These are phyloP conservation scores for Tragelaphus oryx DNA, from an alignment of 2,797 vertebrate species.

Conservation along the genomic window DNA sequence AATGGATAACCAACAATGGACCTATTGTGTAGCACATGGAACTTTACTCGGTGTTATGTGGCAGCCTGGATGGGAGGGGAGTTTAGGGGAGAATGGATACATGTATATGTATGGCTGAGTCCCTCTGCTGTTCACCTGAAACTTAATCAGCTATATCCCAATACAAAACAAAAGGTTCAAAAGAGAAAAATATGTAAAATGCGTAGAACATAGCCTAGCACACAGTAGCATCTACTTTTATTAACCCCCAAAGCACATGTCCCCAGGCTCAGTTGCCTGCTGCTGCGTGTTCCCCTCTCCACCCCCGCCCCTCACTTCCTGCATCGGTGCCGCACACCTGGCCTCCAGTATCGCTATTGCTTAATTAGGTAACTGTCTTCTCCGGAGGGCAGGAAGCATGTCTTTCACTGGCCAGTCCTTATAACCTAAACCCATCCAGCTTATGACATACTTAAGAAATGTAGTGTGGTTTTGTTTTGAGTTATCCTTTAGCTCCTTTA, in stretches of 20 bases:
- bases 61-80: not conserved
- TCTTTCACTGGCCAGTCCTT: not conserved
- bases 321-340: not conserved
- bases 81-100: not conserved
- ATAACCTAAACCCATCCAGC: not conserved
- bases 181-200: not conserved
- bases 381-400: not conserved
- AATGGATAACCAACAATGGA: not conserved
- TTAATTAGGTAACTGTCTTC: not conserved
- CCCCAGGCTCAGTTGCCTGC: not conserved
- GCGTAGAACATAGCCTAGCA: not conserved
- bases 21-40: not conserved
- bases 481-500: not conserved
- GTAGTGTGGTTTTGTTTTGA: not conserved
- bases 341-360: not conserved
- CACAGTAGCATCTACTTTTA: not conserved
- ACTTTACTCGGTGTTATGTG: not conserved
- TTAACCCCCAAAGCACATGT: not conserved
- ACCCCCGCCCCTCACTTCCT: not conserved
- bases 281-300: not conserved
- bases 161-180: not conserved
- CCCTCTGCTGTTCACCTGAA: not conserved
- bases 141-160: not conserved
- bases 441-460: not conserved
- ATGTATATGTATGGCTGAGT: not conserved